Base-by-base conservation (phyloP, 2,888 invertebrate genomes). In the Halocaridina rubra region DNA sequence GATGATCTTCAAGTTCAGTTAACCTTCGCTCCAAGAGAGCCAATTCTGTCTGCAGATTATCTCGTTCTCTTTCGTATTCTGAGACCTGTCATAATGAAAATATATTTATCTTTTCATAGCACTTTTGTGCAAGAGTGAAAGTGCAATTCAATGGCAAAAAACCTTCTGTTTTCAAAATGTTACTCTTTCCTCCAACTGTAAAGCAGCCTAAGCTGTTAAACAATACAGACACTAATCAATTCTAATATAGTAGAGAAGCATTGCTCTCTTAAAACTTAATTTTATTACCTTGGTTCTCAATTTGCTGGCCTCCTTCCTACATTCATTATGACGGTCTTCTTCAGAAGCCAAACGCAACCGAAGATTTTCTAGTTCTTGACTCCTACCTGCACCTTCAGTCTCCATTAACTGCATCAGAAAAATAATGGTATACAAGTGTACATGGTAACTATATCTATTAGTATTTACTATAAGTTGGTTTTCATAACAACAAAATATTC, bases 1-100 rank as follows among this genome's bases (percentile, higher is more conserved):
- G 81, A 29, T 87, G 85, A 19, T 88, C 88, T 75, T 87, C 86
- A n/a, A 87, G 85, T 64, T 88, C 88, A 5, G 86, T 78, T 57
- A 88, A 81, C 22, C 86, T 69, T 10, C 88, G 85, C 75, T 88
- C 88, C 27, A 84, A 27, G n/a, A 87, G 76, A 10, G 85, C 84
- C 16, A 88, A 61, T 64, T 88, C 86, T 19, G 82, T 82, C 75
- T 86, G 84, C 46, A 88, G 81, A 61, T 82, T 85, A 24, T 88
- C 88, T 59, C 86, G 69, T 57, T 84, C 84, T 32, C 85, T 64
- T 59, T 88, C 88, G 61, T 85, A 85, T 75, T 88, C 88, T 4
- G 78, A 78, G 27, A 87, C 59, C 88, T 88, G 85, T 19, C 13
- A 13, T 53, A n/a, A n/a, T n/a, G 69, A n/a, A 16, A 39, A 13